Evolutionary conservation across 35 echinoderm and acorn worm genomes (phyloP).

Genomic region (Diadema setosum): DNA sequence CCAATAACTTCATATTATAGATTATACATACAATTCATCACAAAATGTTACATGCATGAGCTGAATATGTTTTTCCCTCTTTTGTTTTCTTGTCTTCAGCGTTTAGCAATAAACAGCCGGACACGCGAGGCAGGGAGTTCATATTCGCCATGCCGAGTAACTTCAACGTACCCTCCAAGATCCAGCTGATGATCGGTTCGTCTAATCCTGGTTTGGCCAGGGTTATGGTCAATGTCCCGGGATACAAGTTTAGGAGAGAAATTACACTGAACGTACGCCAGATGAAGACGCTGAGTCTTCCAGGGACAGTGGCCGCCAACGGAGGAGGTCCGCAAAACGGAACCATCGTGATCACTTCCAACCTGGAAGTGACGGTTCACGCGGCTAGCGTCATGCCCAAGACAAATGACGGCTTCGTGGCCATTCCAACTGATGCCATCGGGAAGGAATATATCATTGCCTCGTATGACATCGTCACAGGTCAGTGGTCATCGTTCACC

Average conservation of each 20-base stretch:
- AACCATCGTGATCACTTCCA: slow-evolving; percentile 42
- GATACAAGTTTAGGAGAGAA: slow-evolving; percentile 20
- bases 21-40: too few species aligned
- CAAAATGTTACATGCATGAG: too few species aligned
- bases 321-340: slow-evolving; percentile 75
- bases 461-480: slow-evolving; percentile 67
- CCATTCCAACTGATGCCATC: slow-evolving; percentile 61
- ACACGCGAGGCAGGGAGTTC: slow-evolving; percentile 79
- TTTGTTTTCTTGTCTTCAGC: too few species aligned
- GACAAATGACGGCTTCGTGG: slow-evolving; percentile 73
- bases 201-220: slow-evolving; percentile 17
- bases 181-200: slow-evolving; percentile 59
- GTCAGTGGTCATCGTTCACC: slow-evolving; percentile 58
- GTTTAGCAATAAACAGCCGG: background rate
- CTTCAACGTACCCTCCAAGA: slow-evolving; percentile 24
- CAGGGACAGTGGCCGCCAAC: slow-evolving; percentile 32
- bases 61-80: too few species aligned
- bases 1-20: too few species aligned
- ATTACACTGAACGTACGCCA: background rate
- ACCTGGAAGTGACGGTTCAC: slow-evolving; percentile 55
- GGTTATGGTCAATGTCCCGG: slow-evolving; percentile 40
- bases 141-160: slow-evolving; percentile 78
- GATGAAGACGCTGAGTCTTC: slow-evolving; percentile 28
- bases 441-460: slow-evolving; percentile 78
- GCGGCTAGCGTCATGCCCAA: slow-evolving; percentile 57